A percentile compares a stretch with the other conserved stretches of the same genome.
Conservation (phyloP, 1,140 invertebrate species). For the Aphelinus certus region DNA sequence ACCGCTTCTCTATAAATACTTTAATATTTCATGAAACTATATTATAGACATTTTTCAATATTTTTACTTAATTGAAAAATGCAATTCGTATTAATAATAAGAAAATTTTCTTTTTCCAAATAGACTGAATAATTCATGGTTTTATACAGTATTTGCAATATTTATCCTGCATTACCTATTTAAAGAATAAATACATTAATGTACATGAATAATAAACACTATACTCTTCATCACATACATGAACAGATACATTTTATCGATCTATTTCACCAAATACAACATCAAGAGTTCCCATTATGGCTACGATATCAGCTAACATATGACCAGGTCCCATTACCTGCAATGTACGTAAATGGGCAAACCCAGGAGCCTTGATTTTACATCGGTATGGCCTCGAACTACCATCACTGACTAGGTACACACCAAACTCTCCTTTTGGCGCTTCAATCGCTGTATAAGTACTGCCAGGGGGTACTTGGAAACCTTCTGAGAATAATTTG, state of each 20-base stretch:
- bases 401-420: conserved; percentile 97
- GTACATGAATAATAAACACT: too few relatives aligned
- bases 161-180: too few relatives aligned
- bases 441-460: conserved; percentile 97
- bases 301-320: conserved; percentile 94
- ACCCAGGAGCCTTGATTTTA: conserved; percentile 97
- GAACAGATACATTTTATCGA: conserved; percentile 70
- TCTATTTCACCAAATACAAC: conserved; percentile 97
- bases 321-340: conserved; percentile 87
- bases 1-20: too few relatives aligned
- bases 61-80: too few relatives aligned
- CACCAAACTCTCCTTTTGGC: conserved; percentile 98
- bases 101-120: too few relatives aligned
- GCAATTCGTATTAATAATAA: too few relatives aligned
- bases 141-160: too few relatives aligned
- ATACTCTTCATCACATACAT: conserved; percentile 1
- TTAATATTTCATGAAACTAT: too few relatives aligned
- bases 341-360: conserved; percentile 90
- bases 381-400: conserved; percentile 93
- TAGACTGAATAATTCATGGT: too few relatives aligned
- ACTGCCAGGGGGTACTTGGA: conserved; percentile 93
- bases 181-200: too few relatives aligned
- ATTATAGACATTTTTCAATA: too few relatives aligned
- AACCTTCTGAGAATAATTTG: conserved; percentile 97
- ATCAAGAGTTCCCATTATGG: conserved; percentile 93